Conservation (phyloP, 1,140 invertebrate genomes). For the Arctopsyche grandis region DNA sequence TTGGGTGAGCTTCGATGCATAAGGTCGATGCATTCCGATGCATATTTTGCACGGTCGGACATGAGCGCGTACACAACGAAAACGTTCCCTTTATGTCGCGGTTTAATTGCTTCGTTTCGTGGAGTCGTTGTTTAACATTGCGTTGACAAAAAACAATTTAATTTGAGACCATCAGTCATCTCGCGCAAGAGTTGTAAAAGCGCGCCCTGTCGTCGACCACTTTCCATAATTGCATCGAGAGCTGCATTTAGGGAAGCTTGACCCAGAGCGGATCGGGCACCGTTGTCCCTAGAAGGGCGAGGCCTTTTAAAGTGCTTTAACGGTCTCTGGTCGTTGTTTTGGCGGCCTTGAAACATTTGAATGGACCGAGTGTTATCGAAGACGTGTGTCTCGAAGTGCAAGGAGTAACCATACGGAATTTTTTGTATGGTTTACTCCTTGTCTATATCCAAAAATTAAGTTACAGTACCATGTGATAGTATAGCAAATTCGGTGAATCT, state of each 20-base stretch:
- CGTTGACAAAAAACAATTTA: conserved; percentile 35
- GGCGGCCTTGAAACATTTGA: neutral
- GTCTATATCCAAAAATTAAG: too few relatives aligned
- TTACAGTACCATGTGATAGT: too few relatives aligned
- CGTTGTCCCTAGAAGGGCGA: neutral
- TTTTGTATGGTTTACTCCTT: too few relatives aligned
- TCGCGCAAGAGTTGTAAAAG: neutral
- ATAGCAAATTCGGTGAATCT: too few relatives aligned
- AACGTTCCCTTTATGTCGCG: conserved; percentile 15
- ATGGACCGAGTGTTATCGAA: neutral
- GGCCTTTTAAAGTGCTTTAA: neutral
- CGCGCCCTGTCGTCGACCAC: neutral
- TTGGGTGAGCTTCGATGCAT: too few relatives aligned
- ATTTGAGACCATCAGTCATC: conserved; percentile 21
- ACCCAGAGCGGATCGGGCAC: neutral
- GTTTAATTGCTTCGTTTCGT: conserved; percentile 28
- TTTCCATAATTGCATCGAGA: conserved; percentile 27
- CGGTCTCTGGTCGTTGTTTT: neutral
- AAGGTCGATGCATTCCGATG: neutral
- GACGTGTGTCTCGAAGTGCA: neutral
- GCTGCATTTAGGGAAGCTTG: conserved; percentile 30
- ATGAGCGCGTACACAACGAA: conserved; percentile 4
- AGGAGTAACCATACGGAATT: too few relatives aligned
- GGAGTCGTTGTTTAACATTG: conserved; percentile 14
- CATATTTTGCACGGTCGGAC: neutral